A percentile compares a stretch with the other conserved stretches of the same genome.
These are phyloP conservation scores for Euwallacea fornicatus DNA, from an alignment of 1,140 invertebrate species.

Conservation along the genomic window DNA sequence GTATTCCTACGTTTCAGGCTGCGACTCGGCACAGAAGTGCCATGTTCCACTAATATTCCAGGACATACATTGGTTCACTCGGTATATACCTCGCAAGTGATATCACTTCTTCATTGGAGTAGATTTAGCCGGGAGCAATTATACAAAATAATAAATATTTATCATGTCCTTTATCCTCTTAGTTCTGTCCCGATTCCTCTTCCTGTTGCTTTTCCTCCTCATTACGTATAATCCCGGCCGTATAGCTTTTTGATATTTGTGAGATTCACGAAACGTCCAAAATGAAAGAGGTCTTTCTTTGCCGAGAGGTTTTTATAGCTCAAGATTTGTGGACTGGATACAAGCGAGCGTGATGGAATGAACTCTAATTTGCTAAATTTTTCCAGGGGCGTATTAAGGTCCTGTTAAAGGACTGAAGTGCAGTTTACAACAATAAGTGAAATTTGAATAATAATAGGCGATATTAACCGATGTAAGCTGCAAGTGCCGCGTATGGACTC, in stretches of 20 bases:
- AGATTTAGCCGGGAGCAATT: conserved; percentile 35
- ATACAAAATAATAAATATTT: conserved; percentile 42
- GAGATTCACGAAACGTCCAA: conserved; percentile 22
- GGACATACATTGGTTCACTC: too few relatives aligned
- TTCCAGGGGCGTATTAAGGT: too few relatives aligned
- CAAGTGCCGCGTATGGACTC: conserved; percentile 24
- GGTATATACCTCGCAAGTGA: too few relatives aligned
- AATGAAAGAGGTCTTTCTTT: conserved; percentile 21
- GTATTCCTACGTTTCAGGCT: too few relatives aligned
- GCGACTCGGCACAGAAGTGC: too few relatives aligned
- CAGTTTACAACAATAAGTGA: too few relatives aligned
- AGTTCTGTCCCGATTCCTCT: conserved; percentile 36
- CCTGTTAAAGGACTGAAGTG: too few relatives aligned
- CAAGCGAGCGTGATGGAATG: not conserved
- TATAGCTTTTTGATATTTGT: conserved; percentile 37
- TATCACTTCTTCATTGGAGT: too few relatives aligned
- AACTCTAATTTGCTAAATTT: too few relatives aligned
- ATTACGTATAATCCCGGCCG: conserved; percentile 34
- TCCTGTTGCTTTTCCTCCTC: conserved; percentile 36
- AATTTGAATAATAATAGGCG: too few relatives aligned
- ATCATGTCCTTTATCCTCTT: conserved; percentile 5
- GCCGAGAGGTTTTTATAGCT: conserved; percentile 18
- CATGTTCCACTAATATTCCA: too few relatives aligned
- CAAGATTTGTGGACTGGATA: conserved; percentile 13
- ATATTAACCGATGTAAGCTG: not conserved